Evolutionary conservation across 2,888 invertebrate species (phyloP).

Genomic region (Drosophila tanythrix): DNA sequence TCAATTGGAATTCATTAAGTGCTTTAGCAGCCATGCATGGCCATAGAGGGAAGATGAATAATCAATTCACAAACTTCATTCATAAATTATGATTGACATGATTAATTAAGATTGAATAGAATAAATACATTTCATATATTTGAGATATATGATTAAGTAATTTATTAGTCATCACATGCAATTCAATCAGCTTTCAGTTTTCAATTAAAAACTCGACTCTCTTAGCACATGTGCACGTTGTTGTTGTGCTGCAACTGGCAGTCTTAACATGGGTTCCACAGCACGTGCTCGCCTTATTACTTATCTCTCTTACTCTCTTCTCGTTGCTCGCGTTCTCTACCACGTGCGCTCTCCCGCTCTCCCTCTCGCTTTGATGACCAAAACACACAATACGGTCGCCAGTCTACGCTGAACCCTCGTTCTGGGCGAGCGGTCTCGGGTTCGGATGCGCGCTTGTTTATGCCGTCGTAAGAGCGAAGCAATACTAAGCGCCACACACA

Average conservation of each 20-base stretch:
- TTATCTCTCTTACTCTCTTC: neutral
- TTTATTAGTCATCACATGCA: neutral
- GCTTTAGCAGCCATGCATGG: neutral
- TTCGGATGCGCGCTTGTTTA: slow-evolving; percentile 39
- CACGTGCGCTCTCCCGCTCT: slow-evolving; percentile 8
- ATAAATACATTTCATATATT: neutral
- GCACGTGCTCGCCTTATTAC: slow-evolving; percentile 35
- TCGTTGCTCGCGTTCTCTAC: neutral
- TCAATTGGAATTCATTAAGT: neutral
- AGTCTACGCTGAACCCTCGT: slow-evolving; percentile 66
- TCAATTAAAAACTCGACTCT: neutral
- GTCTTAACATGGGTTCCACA: slow-evolving; percentile 27
- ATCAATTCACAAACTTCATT: neutral
- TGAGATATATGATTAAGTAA: neutral
- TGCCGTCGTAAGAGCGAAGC: slow-evolving; percentile 22
- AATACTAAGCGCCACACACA: slow-evolving; percentile 16
- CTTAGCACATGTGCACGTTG: slow-evolving; percentile 17
- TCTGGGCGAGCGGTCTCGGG: slow-evolving; percentile 62
- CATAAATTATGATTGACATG: neutral
- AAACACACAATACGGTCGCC: slow-evolving; percentile 33
- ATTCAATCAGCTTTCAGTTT: neutral
- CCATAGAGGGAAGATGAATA: neutral
- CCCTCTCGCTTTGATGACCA: slow-evolving; percentile 39
- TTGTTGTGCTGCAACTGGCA: neutral
- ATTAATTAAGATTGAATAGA: neutral